Percentiles rank a stretch among this genome's conserved stretches.
Evolutionary conservation across 1,140 invertebrate species (phyloP).

Genomic region (Drosophila azteca): DNA sequence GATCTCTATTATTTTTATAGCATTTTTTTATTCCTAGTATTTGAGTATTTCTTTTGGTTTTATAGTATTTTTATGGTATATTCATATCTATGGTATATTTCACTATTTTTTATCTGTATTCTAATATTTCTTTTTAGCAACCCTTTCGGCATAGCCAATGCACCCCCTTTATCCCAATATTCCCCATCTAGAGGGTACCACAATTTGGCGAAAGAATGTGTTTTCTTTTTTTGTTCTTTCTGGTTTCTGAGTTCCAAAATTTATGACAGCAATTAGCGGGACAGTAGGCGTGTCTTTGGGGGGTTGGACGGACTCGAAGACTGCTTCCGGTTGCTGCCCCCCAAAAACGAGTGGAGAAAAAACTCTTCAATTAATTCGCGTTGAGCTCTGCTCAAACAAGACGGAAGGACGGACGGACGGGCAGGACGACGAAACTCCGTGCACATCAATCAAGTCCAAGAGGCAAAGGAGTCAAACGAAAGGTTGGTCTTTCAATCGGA

Average conservation of each 20-base stretch:
- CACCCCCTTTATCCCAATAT: conserved; percentile 35
- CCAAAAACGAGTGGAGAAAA: conserved; percentile 19
- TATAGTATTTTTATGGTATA: too few species aligned
- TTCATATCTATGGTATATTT: too few species aligned
- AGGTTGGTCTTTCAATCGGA: conserved; percentile 19
- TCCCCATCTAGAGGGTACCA: conserved; percentile 6
- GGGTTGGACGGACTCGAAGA: conserved; percentile 28
- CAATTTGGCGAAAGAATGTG: conserved; percentile 48
- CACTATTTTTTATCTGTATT: too few species aligned
- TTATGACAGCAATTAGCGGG: conserved; percentile 76
- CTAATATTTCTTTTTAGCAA: too few species aligned
- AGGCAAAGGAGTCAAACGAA: conserved; percentile 28
- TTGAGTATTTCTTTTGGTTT: too few species aligned
- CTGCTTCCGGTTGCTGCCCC: conserved; percentile 5
- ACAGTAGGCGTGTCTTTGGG: conserved; percentile 47
- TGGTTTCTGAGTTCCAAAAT: conserved; percentile 46
- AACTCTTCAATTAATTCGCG: conserved; percentile 75
- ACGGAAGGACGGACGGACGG: neutral
- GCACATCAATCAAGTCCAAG: conserved; percentile 67
- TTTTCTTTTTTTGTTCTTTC: neutral
- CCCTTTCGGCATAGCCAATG: conserved; percentile 18
- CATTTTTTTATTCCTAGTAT: too few species aligned
- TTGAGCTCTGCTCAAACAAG: conserved; percentile 58
- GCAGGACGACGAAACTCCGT: conserved; percentile 22
- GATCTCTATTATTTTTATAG: too few species aligned